Evolutionary conservation across 2,888 invertebrate genomes (phyloP), one percentile per base, ranked within the genome.

Genomic region (Synanthedon formicaeformis): DNA sequence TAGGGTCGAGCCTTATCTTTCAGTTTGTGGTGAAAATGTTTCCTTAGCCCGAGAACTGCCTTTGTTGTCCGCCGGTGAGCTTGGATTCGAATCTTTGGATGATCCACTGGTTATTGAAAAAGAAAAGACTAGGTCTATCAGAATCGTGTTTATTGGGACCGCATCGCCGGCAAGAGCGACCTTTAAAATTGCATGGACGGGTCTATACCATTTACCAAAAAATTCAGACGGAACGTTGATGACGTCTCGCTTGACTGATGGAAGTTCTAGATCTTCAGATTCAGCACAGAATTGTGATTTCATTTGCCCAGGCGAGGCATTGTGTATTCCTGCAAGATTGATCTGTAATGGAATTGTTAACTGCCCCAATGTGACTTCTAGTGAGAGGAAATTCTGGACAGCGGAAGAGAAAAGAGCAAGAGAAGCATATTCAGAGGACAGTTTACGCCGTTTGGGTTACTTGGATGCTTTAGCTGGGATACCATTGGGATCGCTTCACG

Each of bases 151-250:
- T 57, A 92, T 92, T 0, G 91, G 91, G 1, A 93, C 94, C 48
- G 91, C 93, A 0, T 93, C 94, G 58, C 94, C 96, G 0, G 94
- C 95, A 0, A 88, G 94, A 55, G 94, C 95, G 10, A 92, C 94
- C 11, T 96, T 96, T 70, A 95, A 95, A 71, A 92, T 96, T 41
- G 94, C 94, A 12, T 96, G 96, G 96, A 96, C 96, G 2, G 96
- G 96, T 63, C 88, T 96, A 48, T 95, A 92, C 69, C 96, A 96
- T 75, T 82, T 96, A 62, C 96, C 96, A 0, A 90, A 95, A 60
- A 95, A 95, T 75, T 91, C 92, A 16, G 94, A 95, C 61, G 96
- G 95, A 0, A 92, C 92, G 23, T 75, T 93, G 41, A 93, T 94
- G 88, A 93, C 94, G 0, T 94, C 94, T 40, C 90, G 92, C 58